phyloP scores from a whole-genome alignment of 2,113 vertebrate species.

The Cephalopterus ornatus region DNA sequence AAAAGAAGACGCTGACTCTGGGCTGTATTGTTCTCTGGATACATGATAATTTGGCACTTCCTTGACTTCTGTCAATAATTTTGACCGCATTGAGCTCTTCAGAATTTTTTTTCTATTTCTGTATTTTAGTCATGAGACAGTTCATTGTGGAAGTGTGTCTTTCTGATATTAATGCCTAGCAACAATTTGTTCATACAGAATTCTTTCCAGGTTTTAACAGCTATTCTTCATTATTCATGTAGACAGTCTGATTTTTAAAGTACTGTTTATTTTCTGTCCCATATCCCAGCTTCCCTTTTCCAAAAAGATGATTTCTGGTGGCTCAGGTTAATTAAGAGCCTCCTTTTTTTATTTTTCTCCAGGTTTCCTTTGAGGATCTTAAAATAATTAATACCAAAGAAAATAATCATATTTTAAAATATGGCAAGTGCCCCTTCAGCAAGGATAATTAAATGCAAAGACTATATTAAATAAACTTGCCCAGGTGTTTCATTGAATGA shows the following conservation, averaged over 20 bases:
- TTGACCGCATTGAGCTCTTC: not conserved
- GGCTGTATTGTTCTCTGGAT: not conserved
- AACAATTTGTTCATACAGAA: not conserved
- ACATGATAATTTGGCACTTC: not conserved
- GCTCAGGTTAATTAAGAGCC: slow-evolving; percentile 44
- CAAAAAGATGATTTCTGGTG: not conserved
- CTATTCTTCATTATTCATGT: not conserved
- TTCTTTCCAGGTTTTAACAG: not conserved
- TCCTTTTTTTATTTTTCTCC: not conserved
- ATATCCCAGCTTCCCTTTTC: not conserved
- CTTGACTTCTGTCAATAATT: not conserved
- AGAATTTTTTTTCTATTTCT: not conserved
- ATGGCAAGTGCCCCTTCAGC: not conserved
- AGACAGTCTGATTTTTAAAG: not conserved
- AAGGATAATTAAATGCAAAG: slow-evolving; percentile 49
- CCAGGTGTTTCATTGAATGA: slow-evolving; percentile 47
- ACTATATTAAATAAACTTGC: slow-evolving; percentile 36
- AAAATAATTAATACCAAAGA: slow-evolving; percentile 34
- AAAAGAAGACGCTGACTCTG: not conserved
- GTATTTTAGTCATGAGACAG: not conserved
- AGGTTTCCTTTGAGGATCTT: slow-evolving; percentile 7
- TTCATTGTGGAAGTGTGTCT: not conserved
- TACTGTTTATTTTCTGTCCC: not conserved
- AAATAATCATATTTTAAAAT: slow-evolving; percentile 28
- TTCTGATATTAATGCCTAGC: not conserved